phyloP scores from a whole-genome alignment of 23 tunicate genomes.

The Corella eumyota region DNA sequence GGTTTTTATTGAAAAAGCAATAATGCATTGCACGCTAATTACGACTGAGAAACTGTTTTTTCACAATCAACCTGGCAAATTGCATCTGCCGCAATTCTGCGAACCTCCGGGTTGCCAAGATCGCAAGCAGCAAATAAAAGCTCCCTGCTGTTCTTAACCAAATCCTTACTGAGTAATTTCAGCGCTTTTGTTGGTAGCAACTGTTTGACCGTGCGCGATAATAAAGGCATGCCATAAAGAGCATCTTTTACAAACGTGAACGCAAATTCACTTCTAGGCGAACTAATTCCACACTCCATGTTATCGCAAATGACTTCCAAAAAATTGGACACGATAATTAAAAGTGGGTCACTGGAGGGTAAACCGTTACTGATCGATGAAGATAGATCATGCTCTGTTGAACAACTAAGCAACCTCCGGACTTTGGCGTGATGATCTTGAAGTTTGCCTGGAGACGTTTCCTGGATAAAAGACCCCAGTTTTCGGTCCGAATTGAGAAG shows the following conservation, averaged over 20 bases:
- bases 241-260: slow-evolving; percentile 36
- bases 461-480: slow-evolving; percentile 24
- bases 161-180: slow-evolving; percentile 11
- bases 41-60: too few species aligned
- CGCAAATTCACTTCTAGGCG: slow-evolving; percentile 38
- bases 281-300: slow-evolving; percentile 1
- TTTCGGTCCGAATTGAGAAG: not conserved
- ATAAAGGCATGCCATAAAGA: slow-evolving; percentile 33
- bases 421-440: slow-evolving; percentile 18
- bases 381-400: slow-evolving; percentile 80
- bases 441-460: slow-evolving; percentile 12
- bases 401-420: slow-evolving; percentile 72
- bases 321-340: slow-evolving; percentile 19
- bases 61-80: slow-evolving; percentile 21
- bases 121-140: slow-evolving; percentile 66
- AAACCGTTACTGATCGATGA: slow-evolving; percentile 27
- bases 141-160: slow-evolving; percentile 24
- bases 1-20: too few species aligned
- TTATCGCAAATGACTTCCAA: slow-evolving; percentile 13
- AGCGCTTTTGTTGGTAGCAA: slow-evolving; percentile 44
- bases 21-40: too few species aligned
- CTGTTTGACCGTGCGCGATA: slow-evolving; percentile 64
- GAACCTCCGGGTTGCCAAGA: slow-evolving; percentile 47
- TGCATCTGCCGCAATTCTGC: slow-evolving; percentile 58
- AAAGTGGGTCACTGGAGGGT: slow-evolving; percentile 31